Evolutionary conservation across 1,140 invertebrate genomes (phyloP).

Genomic region (Paracyclopina nana): DNA sequence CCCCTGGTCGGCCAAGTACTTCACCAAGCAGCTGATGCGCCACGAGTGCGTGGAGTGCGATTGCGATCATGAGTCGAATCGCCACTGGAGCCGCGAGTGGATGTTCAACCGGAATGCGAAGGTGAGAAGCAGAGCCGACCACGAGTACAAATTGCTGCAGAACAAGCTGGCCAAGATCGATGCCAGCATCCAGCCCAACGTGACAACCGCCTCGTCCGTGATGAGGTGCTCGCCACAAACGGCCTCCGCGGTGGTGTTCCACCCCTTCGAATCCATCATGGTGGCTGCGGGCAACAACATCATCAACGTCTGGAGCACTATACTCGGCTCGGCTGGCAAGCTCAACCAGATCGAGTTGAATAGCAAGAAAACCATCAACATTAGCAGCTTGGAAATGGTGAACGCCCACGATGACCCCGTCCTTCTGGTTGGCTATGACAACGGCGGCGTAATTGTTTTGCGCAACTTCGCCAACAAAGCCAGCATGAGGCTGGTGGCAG

Average conservation of each 20-base stretch:
- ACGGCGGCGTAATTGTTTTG: conserved; percentile 3
- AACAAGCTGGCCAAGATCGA: conserved; percentile 5
- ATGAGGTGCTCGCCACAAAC: too few relatives aligned
- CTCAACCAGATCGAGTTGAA: neutral
- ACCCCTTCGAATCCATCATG: conserved; percentile 8
- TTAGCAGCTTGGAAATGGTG: conserved; percentile 8
- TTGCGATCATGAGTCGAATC: conserved; percentile 1
- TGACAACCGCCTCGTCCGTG: neutral
- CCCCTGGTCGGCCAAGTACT: conserved; percentile 14
- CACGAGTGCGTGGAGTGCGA: neutral
- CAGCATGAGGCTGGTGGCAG: neutral
- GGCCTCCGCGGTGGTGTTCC: too few relatives aligned
- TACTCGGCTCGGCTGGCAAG: neutral
- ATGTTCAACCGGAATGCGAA: conserved; percentile 5
- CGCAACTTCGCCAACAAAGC: neutral
- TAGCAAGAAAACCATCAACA: neutral
- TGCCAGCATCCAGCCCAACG: neutral
- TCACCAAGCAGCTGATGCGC: conserved; percentile 13
- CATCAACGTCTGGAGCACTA: neutral
- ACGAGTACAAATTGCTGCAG: neutral
- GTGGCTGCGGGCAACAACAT: neutral
- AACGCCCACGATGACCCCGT: conserved; percentile 11
- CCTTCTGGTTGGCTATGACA: conserved; percentile 9
- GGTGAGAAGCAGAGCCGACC: neutral
- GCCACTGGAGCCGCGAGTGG: conserved; percentile 8